Evolutionary conservation across 2,888 invertebrate species (phyloP).

Genomic region (Malachius bipustulatus): DNA sequence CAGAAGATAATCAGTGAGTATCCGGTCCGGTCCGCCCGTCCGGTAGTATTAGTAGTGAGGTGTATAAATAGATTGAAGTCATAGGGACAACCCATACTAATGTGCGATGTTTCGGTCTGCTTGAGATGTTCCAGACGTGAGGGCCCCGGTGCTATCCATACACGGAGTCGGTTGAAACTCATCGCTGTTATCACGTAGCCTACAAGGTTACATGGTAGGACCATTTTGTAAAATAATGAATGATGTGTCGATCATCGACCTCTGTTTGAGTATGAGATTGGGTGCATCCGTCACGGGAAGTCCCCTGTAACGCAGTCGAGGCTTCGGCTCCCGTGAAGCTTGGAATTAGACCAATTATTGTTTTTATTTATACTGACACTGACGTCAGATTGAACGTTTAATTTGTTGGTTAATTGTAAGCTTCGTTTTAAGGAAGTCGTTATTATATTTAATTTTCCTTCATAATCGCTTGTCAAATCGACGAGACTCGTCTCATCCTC

Average conservation of each 20-base stretch:
- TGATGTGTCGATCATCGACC: conserved; percentile 24
- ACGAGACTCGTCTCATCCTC: too few relatives aligned
- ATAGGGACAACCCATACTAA: conserved; percentile 35
- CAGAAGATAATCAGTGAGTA: conserved; percentile 30
- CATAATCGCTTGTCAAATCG: too few relatives aligned
- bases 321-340: too few relatives aligned
- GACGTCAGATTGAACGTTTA: too few relatives aligned
- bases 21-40: conserved; percentile 18
- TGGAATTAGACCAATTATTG: too few relatives aligned
- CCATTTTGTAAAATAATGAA: conserved; percentile 23
- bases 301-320: too few relatives aligned
- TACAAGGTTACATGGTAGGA: conserved; percentile 39
- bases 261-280: conserved; percentile 32
- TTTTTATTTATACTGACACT: too few relatives aligned
- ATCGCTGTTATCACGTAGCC: conserved; percentile 34
- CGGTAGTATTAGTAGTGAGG: too few relatives aligned
- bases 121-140: conserved; percentile 42
- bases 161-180: conserved; percentile 29
- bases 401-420: too few relatives aligned
- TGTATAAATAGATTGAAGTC: conserved; percentile 25
- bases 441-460: neutral
- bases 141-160: conserved; percentile 34
- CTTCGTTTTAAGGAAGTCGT: neutral
- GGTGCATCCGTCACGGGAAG: too few relatives aligned
- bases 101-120: conserved; percentile 39